Evolutionary conservation across 2,797 vertebrate species (phyloP).

Genomic region (Siniperca obscura): DNA sequence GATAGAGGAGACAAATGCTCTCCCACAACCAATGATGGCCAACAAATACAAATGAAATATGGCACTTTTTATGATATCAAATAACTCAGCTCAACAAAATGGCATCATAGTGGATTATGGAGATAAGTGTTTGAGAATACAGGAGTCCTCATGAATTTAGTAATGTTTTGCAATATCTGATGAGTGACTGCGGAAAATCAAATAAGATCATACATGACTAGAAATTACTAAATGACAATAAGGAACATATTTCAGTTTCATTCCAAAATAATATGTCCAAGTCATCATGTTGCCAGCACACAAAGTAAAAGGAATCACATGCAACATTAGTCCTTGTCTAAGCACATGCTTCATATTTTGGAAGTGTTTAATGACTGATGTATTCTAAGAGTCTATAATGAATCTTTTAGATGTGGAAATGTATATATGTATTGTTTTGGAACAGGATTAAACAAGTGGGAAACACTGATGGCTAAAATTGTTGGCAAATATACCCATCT

Average conservation of each 20-base stretch:
- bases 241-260: neutral
- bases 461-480: conserved; percentile 5
- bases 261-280: neutral
- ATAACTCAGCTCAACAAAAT: neutral
- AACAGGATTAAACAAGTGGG: neutral
- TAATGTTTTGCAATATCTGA: neutral
- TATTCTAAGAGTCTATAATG: neutral
- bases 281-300: neutral
- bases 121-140: neutral
- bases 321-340: neutral
- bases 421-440: neutral
- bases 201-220: neutral
- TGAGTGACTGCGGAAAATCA: neutral
- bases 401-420: neutral
- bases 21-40: neutral
- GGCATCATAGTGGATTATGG: neutral
- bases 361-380: neutral
- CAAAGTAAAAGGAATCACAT: neutral
- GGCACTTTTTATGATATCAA: conserved; percentile 29
- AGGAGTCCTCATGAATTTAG: neutral
- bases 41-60: conserved; percentile 24
- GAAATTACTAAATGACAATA: neutral
- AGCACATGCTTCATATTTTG: neutral
- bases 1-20: neutral
- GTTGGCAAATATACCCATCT: neutral